These are phyloP conservation scores for Mormoops blainvillei DNA, from an alignment of 2,113 vertebrate genomes.

Conservation along the genomic window DNA sequence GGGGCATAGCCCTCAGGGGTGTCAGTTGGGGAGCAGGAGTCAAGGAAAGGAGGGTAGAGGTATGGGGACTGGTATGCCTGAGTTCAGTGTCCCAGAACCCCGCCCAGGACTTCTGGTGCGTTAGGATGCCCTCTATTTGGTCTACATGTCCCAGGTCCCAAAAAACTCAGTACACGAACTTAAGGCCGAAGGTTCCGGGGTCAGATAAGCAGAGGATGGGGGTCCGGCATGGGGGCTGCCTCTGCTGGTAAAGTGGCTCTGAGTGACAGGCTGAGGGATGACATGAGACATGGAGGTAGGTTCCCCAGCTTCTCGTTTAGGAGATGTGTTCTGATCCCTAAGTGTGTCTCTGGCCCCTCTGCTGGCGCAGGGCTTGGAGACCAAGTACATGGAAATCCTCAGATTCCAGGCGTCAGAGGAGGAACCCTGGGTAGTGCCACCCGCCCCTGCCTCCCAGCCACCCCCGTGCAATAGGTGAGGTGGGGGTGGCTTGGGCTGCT, in stretches of 20 bases:
- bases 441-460: slow-evolving; percentile 22
- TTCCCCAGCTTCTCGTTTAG: background rate
- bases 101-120: background rate
- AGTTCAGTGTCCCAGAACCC: background rate
- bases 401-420: slow-evolving; percentile 68
- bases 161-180: background rate
- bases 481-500: background rate
- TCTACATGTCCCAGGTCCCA: background rate
- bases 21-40: background rate
- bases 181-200: background rate
- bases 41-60: background rate
- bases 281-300: background rate
- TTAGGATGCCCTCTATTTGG: background rate
- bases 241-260: background rate
- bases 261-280: background rate
- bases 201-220: background rate
- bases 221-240: background rate
- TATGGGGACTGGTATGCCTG: background rate
- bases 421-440: background rate
- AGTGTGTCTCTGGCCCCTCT: background rate
- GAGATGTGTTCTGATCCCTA: background rate
- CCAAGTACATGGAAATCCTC: slow-evolving; percentile 72
- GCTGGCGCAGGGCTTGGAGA: slow-evolving; percentile 65
- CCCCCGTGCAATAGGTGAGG: slow-evolving; percentile 64
- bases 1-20: background rate